Evolutionary conservation across 2,888 invertebrate genomes (phyloP), one percentile per base, ranked within the genome.

Genomic region (Sarcophaga subvicina): DNA sequence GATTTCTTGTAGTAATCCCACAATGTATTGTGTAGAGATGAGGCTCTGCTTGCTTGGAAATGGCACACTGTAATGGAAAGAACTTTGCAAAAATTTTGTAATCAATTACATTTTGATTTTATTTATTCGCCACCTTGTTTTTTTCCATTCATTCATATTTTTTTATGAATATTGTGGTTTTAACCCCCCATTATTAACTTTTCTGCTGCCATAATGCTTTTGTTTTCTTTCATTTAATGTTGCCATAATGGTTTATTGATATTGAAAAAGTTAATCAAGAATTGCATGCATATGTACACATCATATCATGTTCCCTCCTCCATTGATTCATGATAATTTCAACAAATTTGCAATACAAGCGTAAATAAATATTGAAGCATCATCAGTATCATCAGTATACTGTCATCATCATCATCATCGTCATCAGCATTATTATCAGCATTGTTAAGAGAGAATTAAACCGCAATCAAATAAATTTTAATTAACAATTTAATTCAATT

Each of bases 401-500:
- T 37, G 6, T 37, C 27, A 70, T 45, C 70, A 70, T 22, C 37
- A 27, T 17, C 47, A 25, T 22, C 25, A 62, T 62, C 47, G 22
- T 45, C 73, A 14, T 60, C 47, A 37, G 49, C 20, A 72, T 27
- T 5, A 37, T 37, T 37, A 37, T 8, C 37, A 37, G 37, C 37
- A 0, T 2, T 8, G 37, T 37, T 54, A 54, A 54, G 47, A 69
- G 60, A 59, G 73, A 60, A 80, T 77, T 78, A 70, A 83, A 75
- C 80, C 77, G 77, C 83, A 86, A 83, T 83, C 69, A 86, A 83
- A 86, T 83, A 73, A 83, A 80, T 86, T 86, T 86, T 80, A 86
- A 86, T 86, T 86, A 86, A 86, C 86, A 86, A 80, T 86, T 83
- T 80, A 80, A 86, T 73, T 80, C 83, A 86, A 86, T 86, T 78